Base-by-base conservation (phyloP, 2,113 vertebrate species). In the Albula goreensis region DNA sequence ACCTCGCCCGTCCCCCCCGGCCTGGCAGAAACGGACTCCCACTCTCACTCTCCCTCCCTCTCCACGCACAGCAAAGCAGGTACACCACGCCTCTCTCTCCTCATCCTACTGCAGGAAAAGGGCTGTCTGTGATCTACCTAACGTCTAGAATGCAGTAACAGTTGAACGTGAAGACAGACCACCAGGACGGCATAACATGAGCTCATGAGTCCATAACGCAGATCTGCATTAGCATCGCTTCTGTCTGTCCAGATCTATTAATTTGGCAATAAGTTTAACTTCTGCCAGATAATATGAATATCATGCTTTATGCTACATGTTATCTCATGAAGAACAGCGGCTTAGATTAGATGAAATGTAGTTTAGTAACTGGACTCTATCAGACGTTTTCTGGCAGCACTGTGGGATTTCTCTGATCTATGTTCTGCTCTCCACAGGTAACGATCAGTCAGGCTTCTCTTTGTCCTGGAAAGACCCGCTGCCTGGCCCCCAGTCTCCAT, bases 401-500 rank as follows among this genome's bases (percentile, higher is more conserved):
- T 50, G 85, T 50, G n/a, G 60, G 41, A 41, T 53, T 50, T 85
- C 83, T 87, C n/a, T 79, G 80, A 7, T 66, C 70, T 66, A 52
- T 19, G 66, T 31, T 78, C 74, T 83, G 52, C 80, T 78, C 70
- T 41, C 86, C 11, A 0, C 93, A 98, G 97, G 97, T 70, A 91
- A 88, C 85, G 31, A 41, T 41, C 95, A 96, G 89, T 74, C 95
- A 0, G 94, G 94, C 17, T 91, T 95, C 84, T 89, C 91, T 31
- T 86, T 97, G 86, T 95, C 96, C 0, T 99, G 98, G 98, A 96
- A 97, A 81, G 97, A 98, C 79, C 94, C 93, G 0, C 94, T 96
- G 79, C 92, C 95, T 1, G 92, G 94, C 1, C 95, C 96, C n/a
- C 95, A 96, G 84, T 98, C 97, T 80, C 93, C 93, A 85, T 89